These are phyloP conservation scores for Pseudomyrmex gracilis DNA, from an alignment of 1,140 invertebrate genomes.

Conservation along the genomic window DNA sequence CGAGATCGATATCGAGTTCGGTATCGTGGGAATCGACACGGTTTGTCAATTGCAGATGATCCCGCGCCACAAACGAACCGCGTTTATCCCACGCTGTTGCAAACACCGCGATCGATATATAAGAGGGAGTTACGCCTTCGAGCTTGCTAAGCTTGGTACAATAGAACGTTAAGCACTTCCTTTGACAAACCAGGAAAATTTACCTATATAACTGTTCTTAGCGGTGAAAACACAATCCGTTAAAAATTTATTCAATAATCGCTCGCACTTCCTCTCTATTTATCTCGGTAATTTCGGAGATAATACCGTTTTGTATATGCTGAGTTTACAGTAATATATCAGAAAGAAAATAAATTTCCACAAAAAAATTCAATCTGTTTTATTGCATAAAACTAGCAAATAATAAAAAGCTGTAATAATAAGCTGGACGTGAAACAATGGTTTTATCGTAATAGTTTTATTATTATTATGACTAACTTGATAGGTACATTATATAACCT, in stretches of 20 bases:
- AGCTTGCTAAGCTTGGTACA: conserved; percentile 46
- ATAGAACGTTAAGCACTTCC: conserved; percentile 54
- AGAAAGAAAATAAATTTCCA: too few species aligned
- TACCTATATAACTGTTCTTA: conserved; percentile 1
- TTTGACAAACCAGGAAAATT: conserved; percentile 57
- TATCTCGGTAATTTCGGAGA: background rate
- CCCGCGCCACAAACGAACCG: conserved; percentile 47
- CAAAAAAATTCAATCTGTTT: too few species aligned
- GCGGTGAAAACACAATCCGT: conserved; percentile 42
- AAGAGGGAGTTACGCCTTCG: conserved; percentile 50
- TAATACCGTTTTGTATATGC: too few species aligned
- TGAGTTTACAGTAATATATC: too few species aligned
- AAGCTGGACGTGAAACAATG: too few species aligned
- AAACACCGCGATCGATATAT: conserved; percentile 56
- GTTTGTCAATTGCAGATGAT: conserved; percentile 60
- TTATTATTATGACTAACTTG: too few species aligned
- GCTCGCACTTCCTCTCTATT: background rate
- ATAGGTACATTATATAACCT: too few species aligned
- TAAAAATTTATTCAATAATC: conserved; percentile 27
- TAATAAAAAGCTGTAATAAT: too few species aligned
- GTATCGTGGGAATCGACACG: conserved; percentile 42
- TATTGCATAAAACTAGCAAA: too few species aligned
- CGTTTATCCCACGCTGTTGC: conserved; percentile 52
- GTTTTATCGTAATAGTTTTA: too few species aligned
- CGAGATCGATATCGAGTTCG: conserved; percentile 42